phyloP scores from a whole-genome alignment of 2,888 invertebrate genomes.

The Strigamia maritima region DNA sequence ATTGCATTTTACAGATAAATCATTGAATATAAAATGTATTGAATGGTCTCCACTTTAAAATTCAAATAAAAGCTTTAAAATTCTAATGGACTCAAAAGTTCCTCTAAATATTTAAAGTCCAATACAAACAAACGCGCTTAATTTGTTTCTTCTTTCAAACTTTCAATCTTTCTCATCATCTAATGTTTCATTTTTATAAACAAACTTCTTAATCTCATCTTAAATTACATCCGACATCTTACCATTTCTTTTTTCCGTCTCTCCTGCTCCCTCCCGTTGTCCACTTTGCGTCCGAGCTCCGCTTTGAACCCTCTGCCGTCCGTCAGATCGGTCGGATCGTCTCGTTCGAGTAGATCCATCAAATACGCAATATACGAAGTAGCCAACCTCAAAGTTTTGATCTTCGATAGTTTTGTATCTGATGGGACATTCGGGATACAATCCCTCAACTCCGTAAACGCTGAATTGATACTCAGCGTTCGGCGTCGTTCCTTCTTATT shows the following conservation, averaged over 20 bases:
- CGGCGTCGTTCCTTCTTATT: conserved; percentile 86
- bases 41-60: too few species aligned
- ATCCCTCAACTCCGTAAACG: conserved; percentile 85
- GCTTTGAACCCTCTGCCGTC: conserved; percentile 70
- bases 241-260: conserved; percentile 45
- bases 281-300: conserved; percentile 62
- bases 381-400: conserved; percentile 88
- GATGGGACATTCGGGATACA: conserved; percentile 95
- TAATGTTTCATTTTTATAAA: too few species aligned
- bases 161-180: too few species aligned
- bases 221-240: too few species aligned
- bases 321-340: conserved; percentile 66
- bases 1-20: too few species aligned
- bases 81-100: too few species aligned
- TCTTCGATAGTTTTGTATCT: conserved; percentile 91
- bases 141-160: too few species aligned
- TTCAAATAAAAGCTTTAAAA: too few species aligned
- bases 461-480: conserved; percentile 91
- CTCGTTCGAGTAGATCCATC: conserved; percentile 79
- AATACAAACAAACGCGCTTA: too few species aligned
- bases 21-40: too few species aligned
- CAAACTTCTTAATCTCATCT: too few species aligned
- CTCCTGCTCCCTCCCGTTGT: conserved; percentile 46
- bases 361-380: conserved; percentile 90
- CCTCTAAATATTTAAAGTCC: too few species aligned